Conservation (phyloP, 2,888 invertebrate genomes). For the Pandemis cinnamomeana region DNA sequence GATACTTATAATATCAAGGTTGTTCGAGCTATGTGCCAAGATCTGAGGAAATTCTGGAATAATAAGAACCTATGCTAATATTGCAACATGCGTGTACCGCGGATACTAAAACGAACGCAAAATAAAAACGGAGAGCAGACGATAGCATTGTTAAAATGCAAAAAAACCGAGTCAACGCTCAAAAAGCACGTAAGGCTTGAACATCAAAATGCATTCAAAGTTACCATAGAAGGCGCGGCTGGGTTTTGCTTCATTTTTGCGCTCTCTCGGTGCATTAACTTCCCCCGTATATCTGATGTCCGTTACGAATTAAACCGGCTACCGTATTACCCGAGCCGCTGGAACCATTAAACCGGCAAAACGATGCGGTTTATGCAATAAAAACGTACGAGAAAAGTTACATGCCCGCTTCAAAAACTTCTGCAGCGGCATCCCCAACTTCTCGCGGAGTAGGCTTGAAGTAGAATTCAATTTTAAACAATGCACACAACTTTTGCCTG, state of each 20-base stretch:
- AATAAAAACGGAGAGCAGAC: conserved; percentile 16
- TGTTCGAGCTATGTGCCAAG: conserved; percentile 12
- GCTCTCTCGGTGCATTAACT: conserved; percentile 48
- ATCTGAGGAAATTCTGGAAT: background rate
- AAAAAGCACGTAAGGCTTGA: conserved; percentile 36
- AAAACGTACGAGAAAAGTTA: conserved; percentile 41
- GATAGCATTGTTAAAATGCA: conserved; percentile 39
- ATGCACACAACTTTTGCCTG: conserved; percentile 3
- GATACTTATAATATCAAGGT: conserved; percentile 5
- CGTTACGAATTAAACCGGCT: conserved; percentile 61
- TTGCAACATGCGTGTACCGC: conserved; percentile 15
- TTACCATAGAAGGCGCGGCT: conserved; percentile 41
- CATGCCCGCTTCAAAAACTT: conserved; percentile 32
- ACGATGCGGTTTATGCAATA: conserved; percentile 44
- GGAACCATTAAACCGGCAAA: conserved; percentile 39
- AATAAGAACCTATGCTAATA: conserved; percentile 28
- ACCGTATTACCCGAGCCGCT: conserved; percentile 51
- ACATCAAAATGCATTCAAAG: conserved; percentile 41
- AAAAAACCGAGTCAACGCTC: conserved; percentile 29
- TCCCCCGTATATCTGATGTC: conserved; percentile 46
- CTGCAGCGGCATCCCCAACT: conserved; percentile 33
- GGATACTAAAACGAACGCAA: conserved; percentile 17
- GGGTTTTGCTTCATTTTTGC: conserved; percentile 48
- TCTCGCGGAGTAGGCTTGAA: conserved; percentile 18
- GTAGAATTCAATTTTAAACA: conserved; percentile 6